Evolutionary conservation across 2,888 invertebrate genomes (phyloP).

Genomic region (Fragum whitleyi): DNA sequence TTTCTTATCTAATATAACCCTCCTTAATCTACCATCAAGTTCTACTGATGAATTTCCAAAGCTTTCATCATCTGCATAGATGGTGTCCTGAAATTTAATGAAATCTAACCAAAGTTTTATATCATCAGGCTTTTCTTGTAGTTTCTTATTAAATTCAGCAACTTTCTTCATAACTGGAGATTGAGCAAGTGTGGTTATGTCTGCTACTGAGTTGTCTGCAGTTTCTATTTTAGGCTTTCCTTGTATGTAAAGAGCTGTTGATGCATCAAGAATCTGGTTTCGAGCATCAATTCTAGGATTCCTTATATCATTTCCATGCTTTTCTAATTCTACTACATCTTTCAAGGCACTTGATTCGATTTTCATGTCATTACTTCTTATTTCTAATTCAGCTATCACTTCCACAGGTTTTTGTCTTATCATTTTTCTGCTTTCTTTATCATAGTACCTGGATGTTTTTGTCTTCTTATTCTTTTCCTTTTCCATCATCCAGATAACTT

Average conservation of each 20-base stretch:
- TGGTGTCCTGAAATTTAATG: conserved; percentile 85
- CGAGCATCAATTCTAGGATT: conserved; percentile 51
- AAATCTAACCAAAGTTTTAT: conserved; percentile 85
- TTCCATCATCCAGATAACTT: conserved; percentile 43
- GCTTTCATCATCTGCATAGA: conserved; percentile 52
- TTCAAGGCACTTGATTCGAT: background rate
- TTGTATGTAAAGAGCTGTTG: conserved; percentile 79
- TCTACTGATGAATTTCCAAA: background rate
- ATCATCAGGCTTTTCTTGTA: conserved; percentile 83
- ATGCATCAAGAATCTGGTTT: conserved; percentile 71
- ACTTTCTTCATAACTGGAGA: conserved; percentile 44
- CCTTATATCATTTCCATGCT: background rate
- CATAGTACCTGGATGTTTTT: conserved; percentile 71
- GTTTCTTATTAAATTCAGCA: conserved; percentile 80
- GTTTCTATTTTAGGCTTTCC: conserved; percentile 67
- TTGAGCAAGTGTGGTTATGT: conserved; percentile 16
- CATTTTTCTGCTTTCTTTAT: conserved; percentile 68
- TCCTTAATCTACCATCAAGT: conserved; percentile 25
- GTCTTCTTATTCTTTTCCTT: conserved; percentile 60
- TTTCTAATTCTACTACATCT: background rate
- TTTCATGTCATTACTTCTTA: background rate
- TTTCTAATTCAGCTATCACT: conserved; percentile 3
- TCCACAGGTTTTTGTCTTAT: conserved; percentile 38
- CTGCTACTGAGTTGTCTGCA: background rate
- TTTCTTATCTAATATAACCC: conserved; percentile 83